Conservation (phyloP, 2,888 invertebrate species). For the Eilema depressum region DNA sequence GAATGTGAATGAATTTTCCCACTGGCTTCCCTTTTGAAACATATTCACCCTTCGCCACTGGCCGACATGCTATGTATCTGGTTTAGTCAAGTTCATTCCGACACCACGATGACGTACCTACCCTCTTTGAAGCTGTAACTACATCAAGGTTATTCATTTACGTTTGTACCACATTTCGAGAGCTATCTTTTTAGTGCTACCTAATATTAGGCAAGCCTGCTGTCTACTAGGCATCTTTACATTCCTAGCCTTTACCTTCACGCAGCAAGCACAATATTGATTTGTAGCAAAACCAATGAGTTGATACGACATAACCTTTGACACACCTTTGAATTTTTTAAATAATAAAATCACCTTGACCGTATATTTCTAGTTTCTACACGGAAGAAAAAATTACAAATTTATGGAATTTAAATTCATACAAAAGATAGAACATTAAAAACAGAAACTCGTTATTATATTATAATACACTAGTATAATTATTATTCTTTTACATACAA, state of each 20-base stretch:
- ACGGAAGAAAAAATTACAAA: neutral
- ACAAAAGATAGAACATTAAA: neutral
- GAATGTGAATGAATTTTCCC: too few species aligned
- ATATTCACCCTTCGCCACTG: too few species aligned
- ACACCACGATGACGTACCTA: too few species aligned
- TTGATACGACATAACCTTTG: neutral
- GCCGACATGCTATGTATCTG: too few species aligned
- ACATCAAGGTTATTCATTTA: too few species aligned
- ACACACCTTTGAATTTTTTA: too few species aligned
- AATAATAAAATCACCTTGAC: neutral
- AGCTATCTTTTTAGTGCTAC: neutral
- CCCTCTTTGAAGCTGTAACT: too few species aligned
- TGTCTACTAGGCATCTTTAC: neutral
- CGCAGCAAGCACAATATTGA: neutral
- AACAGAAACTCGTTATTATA: conserved; percentile 2
- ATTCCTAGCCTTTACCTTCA: neutral
- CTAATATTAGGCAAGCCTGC: neutral
- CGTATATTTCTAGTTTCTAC: neutral
- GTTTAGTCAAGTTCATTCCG: too few species aligned
- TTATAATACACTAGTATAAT: too few species aligned
- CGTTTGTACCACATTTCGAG: neutral
- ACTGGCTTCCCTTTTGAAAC: too few species aligned
- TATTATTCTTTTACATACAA: too few species aligned
- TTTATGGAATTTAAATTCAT: neutral
- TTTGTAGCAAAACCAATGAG: neutral